Percentiles rank a stretch among this genome's conserved stretches.
Evolutionary conservation across 2,113 vertebrate genomes (phyloP).

Genomic region (Vidua macroura): DNA sequence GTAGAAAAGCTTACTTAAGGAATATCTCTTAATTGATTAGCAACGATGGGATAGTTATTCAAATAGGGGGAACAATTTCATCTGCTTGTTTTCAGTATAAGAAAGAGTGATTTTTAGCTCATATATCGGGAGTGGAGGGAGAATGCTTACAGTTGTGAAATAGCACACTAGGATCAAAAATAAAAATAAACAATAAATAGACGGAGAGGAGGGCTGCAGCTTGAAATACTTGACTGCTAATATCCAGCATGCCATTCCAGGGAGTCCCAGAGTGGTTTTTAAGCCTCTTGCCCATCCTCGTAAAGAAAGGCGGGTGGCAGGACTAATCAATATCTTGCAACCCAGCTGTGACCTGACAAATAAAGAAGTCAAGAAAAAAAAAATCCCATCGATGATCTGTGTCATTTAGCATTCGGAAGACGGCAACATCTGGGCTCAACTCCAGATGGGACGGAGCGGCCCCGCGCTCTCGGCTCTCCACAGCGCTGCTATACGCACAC

Average conservation of each 20-base stretch:
- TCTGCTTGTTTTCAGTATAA: background rate
- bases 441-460: conserved; percentile 41
- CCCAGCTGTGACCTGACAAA: conserved; percentile 58
- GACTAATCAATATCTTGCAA: conserved; percentile 49
- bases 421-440: conserved; percentile 56
- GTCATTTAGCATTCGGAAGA: conserved; percentile 42
- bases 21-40: background rate
- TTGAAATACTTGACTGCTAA: conserved; percentile 53
- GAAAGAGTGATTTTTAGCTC: background rate
- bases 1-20: background rate
- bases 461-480: background rate
- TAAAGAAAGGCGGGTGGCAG: conserved; percentile 40
- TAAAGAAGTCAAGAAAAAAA: conserved; percentile 52
- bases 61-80: background rate
- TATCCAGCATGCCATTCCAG: conserved; percentile 63
- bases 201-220: background rate
- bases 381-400: conserved; percentile 7
- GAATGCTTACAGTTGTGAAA: background rate
- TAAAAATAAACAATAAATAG: background rate
- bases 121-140: background rate
- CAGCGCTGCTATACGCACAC: background rate
- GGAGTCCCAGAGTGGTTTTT: conserved; percentile 55
- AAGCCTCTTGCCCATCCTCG: conserved; percentile 50
- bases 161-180: background rate
- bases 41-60: background rate